Base-by-base conservation (phyloP, 2,797 vertebrate genomes). In the Fistularia tabacaria region DNA sequence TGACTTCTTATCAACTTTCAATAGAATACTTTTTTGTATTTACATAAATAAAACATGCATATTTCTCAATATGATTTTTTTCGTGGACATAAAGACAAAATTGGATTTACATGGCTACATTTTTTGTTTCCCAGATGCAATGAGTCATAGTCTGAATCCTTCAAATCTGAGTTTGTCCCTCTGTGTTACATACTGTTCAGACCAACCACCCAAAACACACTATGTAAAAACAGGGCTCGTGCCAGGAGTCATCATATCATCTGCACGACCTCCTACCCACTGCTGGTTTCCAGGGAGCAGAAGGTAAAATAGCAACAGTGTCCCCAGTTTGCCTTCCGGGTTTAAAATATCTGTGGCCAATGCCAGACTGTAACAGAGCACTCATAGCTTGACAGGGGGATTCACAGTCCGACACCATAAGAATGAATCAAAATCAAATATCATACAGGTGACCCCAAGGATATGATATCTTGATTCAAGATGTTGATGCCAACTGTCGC, bases 291-390 rank as follows among this genome's bases (percentile, higher is more conserved):
- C 6, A 50, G 37, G 36, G 46, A 7, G 48, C 6, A 50, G 37
- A 15, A 46, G 7, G 50, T 59, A 51, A 71, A 71, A 41, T 37
- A 11, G 40, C 53, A 42, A 38, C 47, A 70, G 58, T 57, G 5
- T n/a, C n/a, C 39, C 41, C 11, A 1, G n/a, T 46, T 74, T 59
- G 47, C 10, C 10, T 71, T 13, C 56, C 7, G 9, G 45, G 45
- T 39, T 51, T 70, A 57, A 54, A 46, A 54, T 63, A 56, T 47
- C 39, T 10, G 14, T 2, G 43, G 14, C 8, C 11, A 56, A 72
- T 59, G 74, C 67, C 57, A 72, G 78, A 71, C 36, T 71, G 66
- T 62, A 59, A 51, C 9, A 72, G 47, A 64, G 45, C 63, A 56
- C 47, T 52, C 42, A 49, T 6, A 12, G 48, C 38, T 63, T 51